Conservation (phyloP, 2,888 invertebrate genomes). For the Griposia aprilina region DNA sequence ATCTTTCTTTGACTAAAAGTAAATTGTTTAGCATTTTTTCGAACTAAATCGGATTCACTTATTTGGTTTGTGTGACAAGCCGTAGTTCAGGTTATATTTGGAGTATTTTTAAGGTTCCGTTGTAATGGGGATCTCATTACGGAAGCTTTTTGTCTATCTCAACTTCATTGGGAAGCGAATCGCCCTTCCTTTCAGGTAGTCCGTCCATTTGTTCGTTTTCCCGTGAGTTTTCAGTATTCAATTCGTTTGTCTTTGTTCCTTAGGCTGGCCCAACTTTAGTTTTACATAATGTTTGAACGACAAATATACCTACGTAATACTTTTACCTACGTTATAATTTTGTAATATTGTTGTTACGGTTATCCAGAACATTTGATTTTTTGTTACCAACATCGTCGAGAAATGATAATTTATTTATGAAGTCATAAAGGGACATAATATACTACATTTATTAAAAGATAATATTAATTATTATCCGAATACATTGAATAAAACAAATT, state of each 20-base stretch:
- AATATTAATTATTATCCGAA: too few species aligned
- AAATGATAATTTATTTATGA: too few species aligned
- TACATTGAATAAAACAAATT: too few species aligned
- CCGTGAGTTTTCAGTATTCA: slow-evolving; percentile 18
- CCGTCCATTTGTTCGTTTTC: slow-evolving; percentile 26
- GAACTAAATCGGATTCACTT: slow-evolving; percentile 23
- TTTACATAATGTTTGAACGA: slow-evolving; percentile 9
- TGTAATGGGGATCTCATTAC: slow-evolving; percentile 48
- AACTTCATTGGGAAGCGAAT: slow-evolving; percentile 45
- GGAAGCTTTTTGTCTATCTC: slow-evolving; percentile 53
- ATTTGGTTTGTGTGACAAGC: slow-evolving; percentile 65
- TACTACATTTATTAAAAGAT: too few species aligned
- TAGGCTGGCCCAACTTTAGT: neutral
- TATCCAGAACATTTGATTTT: too few species aligned
- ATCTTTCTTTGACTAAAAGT: slow-evolving; percentile 35
- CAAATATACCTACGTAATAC: neutral
- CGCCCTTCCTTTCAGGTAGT: slow-evolving; percentile 42
- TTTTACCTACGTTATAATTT: too few species aligned
- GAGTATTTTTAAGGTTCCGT: slow-evolving; percentile 58
- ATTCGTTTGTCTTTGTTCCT: slow-evolving; percentile 16
- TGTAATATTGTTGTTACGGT: neutral
- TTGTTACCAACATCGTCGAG: too few species aligned
- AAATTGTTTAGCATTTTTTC: slow-evolving; percentile 34
- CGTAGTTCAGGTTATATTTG: slow-evolving; percentile 58
- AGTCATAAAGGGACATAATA: too few species aligned